Evolutionary conservation across 2,888 invertebrate genomes (phyloP).

Genomic region (Argyresthia goedartella): DNA sequence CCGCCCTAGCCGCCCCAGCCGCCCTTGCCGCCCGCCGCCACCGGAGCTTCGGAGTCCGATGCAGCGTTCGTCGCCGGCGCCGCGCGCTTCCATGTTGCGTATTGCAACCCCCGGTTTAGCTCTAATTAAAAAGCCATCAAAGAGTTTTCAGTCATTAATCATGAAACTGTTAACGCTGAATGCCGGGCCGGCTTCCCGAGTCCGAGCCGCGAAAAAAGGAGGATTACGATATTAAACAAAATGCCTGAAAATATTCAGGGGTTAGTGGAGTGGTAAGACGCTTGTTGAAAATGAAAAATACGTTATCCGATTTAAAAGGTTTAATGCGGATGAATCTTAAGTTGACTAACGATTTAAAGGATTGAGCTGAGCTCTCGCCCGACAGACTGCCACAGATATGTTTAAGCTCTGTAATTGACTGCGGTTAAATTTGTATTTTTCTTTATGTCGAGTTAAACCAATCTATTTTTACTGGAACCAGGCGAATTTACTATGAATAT

Average conservation of each 20-base stretch:
- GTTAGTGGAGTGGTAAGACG: slow-evolving; percentile 56
- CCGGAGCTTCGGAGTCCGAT: background rate
- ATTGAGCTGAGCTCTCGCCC: slow-evolving; percentile 42
- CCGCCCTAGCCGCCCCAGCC: slow-evolving; percentile 41
- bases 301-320: slow-evolving; percentile 37
- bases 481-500: background rate
- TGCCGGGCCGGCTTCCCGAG: slow-evolving; percentile 57
- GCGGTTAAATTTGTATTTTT: slow-evolving; percentile 30
- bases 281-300: slow-evolving; percentile 41
- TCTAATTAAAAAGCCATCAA: slow-evolving; percentile 73
- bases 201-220: slow-evolving; percentile 48
- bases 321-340: slow-evolving; percentile 55
- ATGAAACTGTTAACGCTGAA: slow-evolving; percentile 70
- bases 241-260: slow-evolving; percentile 57
- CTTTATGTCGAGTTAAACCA: slow-evolving; percentile 14
- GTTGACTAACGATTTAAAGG: slow-evolving; percentile 58
- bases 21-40: slow-evolving; percentile 32
- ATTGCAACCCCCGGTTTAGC: slow-evolving; percentile 69
- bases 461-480: background rate
- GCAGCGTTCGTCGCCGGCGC: slow-evolving; percentile 10
- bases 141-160: slow-evolving; percentile 72
- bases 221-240: slow-evolving; percentile 63
- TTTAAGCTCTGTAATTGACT: slow-evolving; percentile 60
- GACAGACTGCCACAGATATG: slow-evolving; percentile 49
- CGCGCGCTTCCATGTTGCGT: slow-evolving; percentile 35